Evolutionary conservation across 2,888 invertebrate species (phyloP), one percentile per base, ranked within the genome.

Genomic region (Caenorhabditis zanzibari): DNA sequence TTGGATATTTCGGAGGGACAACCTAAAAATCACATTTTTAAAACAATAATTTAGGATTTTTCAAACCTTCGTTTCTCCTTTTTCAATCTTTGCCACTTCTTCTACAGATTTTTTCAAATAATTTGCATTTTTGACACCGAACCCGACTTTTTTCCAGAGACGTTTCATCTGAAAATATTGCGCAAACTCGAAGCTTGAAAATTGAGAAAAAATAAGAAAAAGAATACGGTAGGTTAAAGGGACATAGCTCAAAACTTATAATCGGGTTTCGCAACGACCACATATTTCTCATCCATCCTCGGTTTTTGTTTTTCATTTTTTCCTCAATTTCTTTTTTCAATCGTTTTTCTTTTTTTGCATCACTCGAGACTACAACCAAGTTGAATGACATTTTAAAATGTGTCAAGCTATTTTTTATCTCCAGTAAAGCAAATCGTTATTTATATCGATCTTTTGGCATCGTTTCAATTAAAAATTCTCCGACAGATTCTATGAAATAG

Each of bases 1-100:
- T 86, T 22, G 89, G 88, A 81, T 91, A 84, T 77, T 89, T 90
- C n/a, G 90, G 90, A 9, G 91, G 86, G 5, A 79, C 63, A 6
- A 84, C 72, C 85, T 87, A 47, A 24, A 72, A 63, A 59, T 26
- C 6, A n/a, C 24, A 1, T 19, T 6, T 10, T 10, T 3, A n/a
- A 6, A 54, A 26, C 26, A 12, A 0, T 26, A 38, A 12, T 38
- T 32, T 32, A 6, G 38, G 6, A 19, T 19, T 19, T 47, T n/a
- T 12, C 7, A 49, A 12, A 85, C 87, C 69, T 86, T 87, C 0
- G 81, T 68, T 32, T 74, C 79, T 44, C 85, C 88, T 47, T 84
- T 77, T 38, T 88, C 88, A 5, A 88, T 81, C 61, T 84, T 82
- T 52, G 86, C 87, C 6, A 87, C 82, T 32, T 88, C 77, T 26